Base-by-base conservation (phyloP, 1,140 invertebrate genomes). In the Sitodiplosis mosellana region DNA sequence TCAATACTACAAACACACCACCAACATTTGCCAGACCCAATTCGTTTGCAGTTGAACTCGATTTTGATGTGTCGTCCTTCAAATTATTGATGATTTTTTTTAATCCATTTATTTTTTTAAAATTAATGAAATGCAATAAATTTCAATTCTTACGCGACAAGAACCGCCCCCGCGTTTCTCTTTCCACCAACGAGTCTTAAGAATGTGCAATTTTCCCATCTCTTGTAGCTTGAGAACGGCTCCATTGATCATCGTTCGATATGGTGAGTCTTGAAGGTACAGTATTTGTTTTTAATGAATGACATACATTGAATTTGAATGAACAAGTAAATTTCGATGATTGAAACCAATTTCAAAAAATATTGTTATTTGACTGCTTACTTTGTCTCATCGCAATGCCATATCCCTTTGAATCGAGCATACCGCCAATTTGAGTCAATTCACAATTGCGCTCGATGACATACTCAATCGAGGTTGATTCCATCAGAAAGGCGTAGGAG, bases 141-240 rank as follows among this genome's bases (percentile, higher is more conserved):
- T 19, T 10, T 4, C 33, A 36, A 2, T 41, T 54, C 73, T 75
- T 69, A 87, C 84, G 57, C 80, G 72, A 63, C 86, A 89, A 34
- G 78, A 75, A 48, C 83, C 82, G 12, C 84, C 85, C 7, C 84
- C 85, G 22, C 83, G 73, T 68, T 85, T 86, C 63, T 89, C 83
- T 65, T 91, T 91, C 90, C 90, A 94, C 91, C 90, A 96, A 63
- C 86, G 82, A 15, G 87, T 88, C 71, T 94, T 94, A 53, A 95
- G 70, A 57, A 87, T 80, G 59, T 92, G 84, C 41, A 96, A 67
- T 66, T 84, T 86, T 38, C 88, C 90, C 64, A 87, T 83, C 70
- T 96, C 91, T 69, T 94, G 90, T 10, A 96, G 67, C 67, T 88
- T 87, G 18, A 95, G 67, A 53, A 96, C 86, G 22, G 88, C 84